Evolutionary conservation across 64 coral and sea anemone species (phyloP).

Genomic region (Stichodactyla mertensii): DNA sequence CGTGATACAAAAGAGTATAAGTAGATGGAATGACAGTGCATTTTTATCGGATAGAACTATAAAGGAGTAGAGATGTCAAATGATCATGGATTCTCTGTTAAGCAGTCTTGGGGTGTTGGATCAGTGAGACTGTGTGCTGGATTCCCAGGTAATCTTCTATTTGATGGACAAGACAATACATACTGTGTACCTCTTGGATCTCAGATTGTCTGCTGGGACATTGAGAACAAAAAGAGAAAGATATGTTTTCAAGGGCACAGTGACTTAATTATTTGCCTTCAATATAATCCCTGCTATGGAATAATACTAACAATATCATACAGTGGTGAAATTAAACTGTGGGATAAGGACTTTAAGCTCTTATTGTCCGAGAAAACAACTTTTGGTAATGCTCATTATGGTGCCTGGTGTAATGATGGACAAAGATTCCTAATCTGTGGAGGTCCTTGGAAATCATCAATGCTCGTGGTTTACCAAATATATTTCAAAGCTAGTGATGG

Average conservation of each 20-base stretch:
- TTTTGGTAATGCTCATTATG: constrained; percentile 47
- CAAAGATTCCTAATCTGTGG: constrained; percentile 56
- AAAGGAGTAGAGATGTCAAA: background rate
- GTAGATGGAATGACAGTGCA: constrained; percentile 7
- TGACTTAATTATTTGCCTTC: constrained; percentile 72
- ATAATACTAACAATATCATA: constrained; percentile 56
- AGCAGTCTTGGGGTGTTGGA: constrained; percentile 69
- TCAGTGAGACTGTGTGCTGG: constrained; percentile 78
- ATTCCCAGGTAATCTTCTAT: constrained; percentile 50
- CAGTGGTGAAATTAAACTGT: constrained; percentile 77
- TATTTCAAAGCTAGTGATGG: background rate
- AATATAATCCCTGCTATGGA: constrained; percentile 36
- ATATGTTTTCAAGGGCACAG: constrained; percentile 76
- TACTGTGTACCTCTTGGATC: constrained; percentile 71
- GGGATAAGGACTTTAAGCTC: constrained; percentile 55
- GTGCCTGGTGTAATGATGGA: constrained; percentile 61
- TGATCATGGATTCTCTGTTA: constrained; percentile 34
- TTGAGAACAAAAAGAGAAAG: constrained; percentile 39
- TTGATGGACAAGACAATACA: constrained; percentile 18
- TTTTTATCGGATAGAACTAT: background rate
- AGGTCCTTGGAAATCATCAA: constrained; percentile 36
- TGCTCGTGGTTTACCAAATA: constrained; percentile 48
- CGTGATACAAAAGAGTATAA: background rate
- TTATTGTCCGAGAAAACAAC: constrained; percentile 22
- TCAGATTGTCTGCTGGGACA: constrained; percentile 65